phyloP scores from a whole-genome alignment of 2,888 invertebrate genomes.

The Drosophila siamana region DNA sequence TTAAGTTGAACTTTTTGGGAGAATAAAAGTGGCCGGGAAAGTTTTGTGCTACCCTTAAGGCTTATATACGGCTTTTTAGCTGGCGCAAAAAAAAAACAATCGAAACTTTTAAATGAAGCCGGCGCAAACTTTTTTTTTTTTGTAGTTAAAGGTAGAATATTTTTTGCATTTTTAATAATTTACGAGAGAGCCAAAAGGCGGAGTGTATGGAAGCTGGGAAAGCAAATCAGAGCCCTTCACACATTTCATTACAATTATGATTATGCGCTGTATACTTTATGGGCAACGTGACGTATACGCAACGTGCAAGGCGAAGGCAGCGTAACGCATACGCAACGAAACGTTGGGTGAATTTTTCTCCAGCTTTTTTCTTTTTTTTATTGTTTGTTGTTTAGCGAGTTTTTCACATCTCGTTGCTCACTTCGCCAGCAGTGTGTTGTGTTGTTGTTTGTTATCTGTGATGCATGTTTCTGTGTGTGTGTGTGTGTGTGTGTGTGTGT shows the following conservation, averaged over 20 bases:
- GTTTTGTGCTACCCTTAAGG: conserved; percentile 5
- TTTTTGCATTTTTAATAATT: conserved; percentile 6
- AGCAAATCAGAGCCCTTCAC: conserved; percentile 25
- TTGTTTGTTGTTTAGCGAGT: conserved; percentile 32
- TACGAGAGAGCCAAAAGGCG: background rate
- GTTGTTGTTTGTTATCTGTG: conserved; percentile 34
- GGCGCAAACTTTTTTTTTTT: conserved; percentile 13
- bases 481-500: conserved; percentile 6
- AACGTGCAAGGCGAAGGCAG: conserved; percentile 36
- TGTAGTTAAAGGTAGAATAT: conserved; percentile 11
- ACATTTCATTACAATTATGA: conserved; percentile 33
- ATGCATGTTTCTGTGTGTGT: conserved; percentile 6
- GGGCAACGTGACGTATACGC: conserved; percentile 72
- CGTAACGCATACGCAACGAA: conserved; percentile 65
- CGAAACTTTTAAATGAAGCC: conserved; percentile 18
- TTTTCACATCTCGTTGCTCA: conserved; percentile 57
- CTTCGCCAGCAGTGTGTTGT: conserved; percentile 1
- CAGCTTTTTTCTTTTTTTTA: background rate
- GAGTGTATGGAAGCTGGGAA: background rate
- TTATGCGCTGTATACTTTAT: conserved; percentile 37
- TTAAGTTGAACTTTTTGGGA: conserved; percentile 4
- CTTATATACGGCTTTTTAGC: conserved; percentile 18
- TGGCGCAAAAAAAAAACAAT: background rate
- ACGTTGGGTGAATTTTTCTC: conserved; percentile 19
- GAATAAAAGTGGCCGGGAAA: background rate